These are phyloP conservation scores for Abrostola tripartita DNA, from an alignment of 2,888 invertebrate species.

Conservation along the genomic window DNA sequence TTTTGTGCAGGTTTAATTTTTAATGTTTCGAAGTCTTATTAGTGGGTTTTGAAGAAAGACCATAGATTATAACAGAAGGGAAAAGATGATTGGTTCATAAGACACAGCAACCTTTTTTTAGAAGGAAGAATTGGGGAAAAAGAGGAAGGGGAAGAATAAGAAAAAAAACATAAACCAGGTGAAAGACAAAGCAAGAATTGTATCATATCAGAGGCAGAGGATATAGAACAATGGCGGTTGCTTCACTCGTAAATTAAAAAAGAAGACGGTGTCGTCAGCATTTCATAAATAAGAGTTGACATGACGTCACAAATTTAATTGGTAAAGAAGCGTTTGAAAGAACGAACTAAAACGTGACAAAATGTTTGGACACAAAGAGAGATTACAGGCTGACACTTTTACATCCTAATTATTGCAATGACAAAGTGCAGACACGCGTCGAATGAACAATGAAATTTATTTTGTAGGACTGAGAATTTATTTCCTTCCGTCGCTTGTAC, in stretches of 20 bases:
- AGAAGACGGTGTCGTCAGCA: too few relatives aligned
- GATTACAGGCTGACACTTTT: slow-evolving; percentile 72
- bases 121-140: too few relatives aligned
- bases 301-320: slow-evolving; percentile 63
- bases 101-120: too few relatives aligned
- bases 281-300: background rate
- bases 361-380: slow-evolving; percentile 78
- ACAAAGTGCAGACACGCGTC: slow-evolving; percentile 72
- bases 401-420: slow-evolving; percentile 78
- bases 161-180: too few relatives aligned
- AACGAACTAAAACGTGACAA: slow-evolving; percentile 81
- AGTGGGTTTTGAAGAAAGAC: too few relatives aligned
- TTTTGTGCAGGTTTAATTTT: slow-evolving; percentile 6
- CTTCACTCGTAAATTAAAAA: too few relatives aligned
- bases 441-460: slow-evolving; percentile 62
- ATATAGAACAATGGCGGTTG: too few relatives aligned
- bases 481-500: slow-evolving; percentile 46
- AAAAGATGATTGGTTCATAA: too few relatives aligned
- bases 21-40: background rate
- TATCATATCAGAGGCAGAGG: too few relatives aligned
- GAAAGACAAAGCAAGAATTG: too few relatives aligned
- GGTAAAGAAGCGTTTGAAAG: slow-evolving; percentile 68
- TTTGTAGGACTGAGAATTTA: slow-evolving; percentile 59
- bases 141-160: too few relatives aligned
- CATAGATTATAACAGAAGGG: too few relatives aligned